Percentiles rank a stretch among this genome's conserved stretches.
Conservation (phyloP, 2,888 invertebrate genomes). For the Drosophila lutescens region DNA sequence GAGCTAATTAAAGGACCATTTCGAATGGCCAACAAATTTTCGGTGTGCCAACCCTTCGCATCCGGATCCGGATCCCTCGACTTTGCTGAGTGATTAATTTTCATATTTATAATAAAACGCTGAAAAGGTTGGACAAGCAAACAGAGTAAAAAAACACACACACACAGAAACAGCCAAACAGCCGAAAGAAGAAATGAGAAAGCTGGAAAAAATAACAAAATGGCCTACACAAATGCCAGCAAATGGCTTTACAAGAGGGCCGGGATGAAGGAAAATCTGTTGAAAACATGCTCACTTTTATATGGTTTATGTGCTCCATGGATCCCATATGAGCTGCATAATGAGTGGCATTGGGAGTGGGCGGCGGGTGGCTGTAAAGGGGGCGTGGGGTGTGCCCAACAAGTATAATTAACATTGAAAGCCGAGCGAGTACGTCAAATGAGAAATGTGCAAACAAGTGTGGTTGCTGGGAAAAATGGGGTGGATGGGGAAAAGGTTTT, state of each 20-base stretch:
- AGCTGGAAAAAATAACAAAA: conserved; percentile 30
- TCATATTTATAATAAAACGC: conserved; percentile 66
- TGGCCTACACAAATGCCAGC: conserved; percentile 50
- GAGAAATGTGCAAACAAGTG: conserved; percentile 60
- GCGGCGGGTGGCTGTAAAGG: not conserved
- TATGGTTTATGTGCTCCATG: conserved; percentile 52
- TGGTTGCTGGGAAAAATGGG: not conserved
- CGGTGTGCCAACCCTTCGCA: conserved; percentile 8
- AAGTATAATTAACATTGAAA: conserved; percentile 74
- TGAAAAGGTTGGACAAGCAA: conserved; percentile 38
- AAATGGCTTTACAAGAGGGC: conserved; percentile 45
- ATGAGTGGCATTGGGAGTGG: conserved; percentile 55
- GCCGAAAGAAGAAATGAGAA: conserved; percentile 12
- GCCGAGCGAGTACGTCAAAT: conserved; percentile 60
- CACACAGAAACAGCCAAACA: not conserved
- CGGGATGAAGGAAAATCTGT: conserved; percentile 53
- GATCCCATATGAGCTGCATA: conserved; percentile 70
- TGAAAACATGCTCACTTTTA: conserved; percentile 59
- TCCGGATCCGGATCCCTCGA: not conserved
- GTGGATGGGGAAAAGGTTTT: not conserved
- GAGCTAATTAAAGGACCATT: conserved; percentile 74
- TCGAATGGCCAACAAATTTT: conserved; percentile 65
- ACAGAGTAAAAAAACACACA: conserved; percentile 9
- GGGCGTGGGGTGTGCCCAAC: conserved; percentile 26
- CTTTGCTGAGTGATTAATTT: conserved; percentile 72